A percentile compares a stretch with the other conserved stretches of the same genome.
Evolutionary conservation across 2,797 vertebrate genomes (phyloP).

Genomic region (Poeciliopsis gracilis): DNA sequence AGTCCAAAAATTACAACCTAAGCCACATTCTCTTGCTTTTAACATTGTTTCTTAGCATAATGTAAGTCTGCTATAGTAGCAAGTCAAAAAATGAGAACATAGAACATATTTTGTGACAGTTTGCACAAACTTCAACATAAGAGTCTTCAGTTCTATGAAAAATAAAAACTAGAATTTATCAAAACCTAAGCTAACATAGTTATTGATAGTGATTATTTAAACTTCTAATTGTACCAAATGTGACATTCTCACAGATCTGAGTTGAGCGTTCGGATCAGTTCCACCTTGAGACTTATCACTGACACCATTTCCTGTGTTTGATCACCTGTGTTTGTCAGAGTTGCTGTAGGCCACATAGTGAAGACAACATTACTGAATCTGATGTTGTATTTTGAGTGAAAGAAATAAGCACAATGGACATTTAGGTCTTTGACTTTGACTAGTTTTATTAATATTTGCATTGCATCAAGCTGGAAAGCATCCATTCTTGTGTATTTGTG

Average conservation of each 20-base stretch:
- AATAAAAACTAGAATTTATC: neutral
- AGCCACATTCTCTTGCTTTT: neutral
- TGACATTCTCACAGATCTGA: neutral
- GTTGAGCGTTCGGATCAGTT: neutral
- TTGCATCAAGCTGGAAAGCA: constrained; percentile 8
- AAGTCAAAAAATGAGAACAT: neutral
- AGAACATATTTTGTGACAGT: neutral
- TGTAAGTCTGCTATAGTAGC: neutral
- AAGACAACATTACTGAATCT: neutral
- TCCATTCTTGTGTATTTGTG: neutral
- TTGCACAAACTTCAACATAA: neutral
- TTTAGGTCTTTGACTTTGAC: neutral
- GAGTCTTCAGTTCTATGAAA: neutral
- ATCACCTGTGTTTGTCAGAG: constrained; percentile 12
- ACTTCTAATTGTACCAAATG: neutral
- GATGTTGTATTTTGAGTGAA: neutral
- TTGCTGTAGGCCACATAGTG: neutral
- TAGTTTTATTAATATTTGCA: constrained; percentile 20
- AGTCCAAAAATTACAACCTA: neutral
- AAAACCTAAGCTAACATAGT: neutral
- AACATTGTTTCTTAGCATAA: neutral
- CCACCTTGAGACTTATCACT: constrained; percentile 1
- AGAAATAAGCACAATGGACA: neutral
- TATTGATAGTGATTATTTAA: neutral
- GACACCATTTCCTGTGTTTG: neutral